Percentiles rank a stretch among this genome's conserved stretches.
Evolutionary conservation across 1,140 invertebrate genomes (phyloP).

Genomic region (Lamellibrachia luymesi): DNA sequence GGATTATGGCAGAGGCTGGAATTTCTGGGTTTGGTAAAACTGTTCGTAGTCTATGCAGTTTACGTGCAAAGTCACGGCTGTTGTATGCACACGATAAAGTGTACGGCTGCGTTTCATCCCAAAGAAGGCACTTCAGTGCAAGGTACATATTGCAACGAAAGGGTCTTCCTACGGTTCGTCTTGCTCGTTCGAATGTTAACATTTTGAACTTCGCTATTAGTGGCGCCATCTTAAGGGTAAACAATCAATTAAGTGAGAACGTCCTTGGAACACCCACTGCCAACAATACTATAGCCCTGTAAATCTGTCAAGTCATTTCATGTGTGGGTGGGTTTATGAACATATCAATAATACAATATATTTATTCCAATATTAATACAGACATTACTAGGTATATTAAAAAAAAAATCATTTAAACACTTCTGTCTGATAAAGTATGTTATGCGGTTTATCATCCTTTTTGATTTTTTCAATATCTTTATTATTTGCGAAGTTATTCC

Average conservation of each 20-base stretch:
- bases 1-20: not conserved
- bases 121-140: not conserved
- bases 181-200: not conserved
- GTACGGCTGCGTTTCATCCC: not conserved
- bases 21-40: not conserved
- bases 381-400: too few species aligned
- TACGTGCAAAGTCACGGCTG: not conserved
- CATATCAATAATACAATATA: too few species aligned
- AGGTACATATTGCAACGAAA: not conserved
- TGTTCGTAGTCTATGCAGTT: not conserved
- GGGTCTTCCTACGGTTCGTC: not conserved
- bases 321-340: too few species aligned
- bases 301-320: too few species aligned
- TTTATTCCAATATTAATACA: too few species aligned
- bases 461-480: too few species aligned
- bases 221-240: not conserved
- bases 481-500: too few species aligned
- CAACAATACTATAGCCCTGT: too few species aligned
- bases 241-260: not conserved
- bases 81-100: not conserved
- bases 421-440: too few species aligned
- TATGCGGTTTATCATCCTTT: too few species aligned
- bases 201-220: not conserved
- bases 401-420: too few species aligned
- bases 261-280: not conserved